Conservation (phyloP, 2,797 vertebrate species). For the Monodelphis domestica region DNA sequence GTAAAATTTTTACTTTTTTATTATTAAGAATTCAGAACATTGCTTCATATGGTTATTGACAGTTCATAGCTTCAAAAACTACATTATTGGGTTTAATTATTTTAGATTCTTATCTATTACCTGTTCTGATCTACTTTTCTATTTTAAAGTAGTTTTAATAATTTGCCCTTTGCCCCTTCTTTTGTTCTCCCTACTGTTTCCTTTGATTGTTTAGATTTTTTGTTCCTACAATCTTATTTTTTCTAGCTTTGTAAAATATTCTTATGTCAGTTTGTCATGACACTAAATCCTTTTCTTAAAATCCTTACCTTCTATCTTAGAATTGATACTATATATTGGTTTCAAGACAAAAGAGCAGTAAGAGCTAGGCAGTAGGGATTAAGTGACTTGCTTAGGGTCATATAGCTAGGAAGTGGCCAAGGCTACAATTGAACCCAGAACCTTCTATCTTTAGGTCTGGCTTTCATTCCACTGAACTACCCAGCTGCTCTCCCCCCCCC, state of each 20-base stretch:
- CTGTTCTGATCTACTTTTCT: not conserved
- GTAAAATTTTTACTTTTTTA: not conserved
- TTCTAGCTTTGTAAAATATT: not conserved
- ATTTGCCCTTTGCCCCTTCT: not conserved
- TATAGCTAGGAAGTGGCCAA: too few species aligned
- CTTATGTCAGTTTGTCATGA: not conserved
- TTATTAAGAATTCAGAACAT: not conserved
- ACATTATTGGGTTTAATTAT: not conserved
- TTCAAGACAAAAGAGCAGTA: too few species aligned
- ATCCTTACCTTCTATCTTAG: too few species aligned
- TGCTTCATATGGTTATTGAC: not conserved
- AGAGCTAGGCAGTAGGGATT: too few species aligned
- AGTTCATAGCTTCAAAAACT: not conserved
- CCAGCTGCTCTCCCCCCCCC: too few species aligned
- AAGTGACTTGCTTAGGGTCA: too few species aligned
- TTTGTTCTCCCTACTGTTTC: not conserved
- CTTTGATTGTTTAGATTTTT: not conserved
- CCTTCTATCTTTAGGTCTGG: too few species aligned
- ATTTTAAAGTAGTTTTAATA: not conserved
- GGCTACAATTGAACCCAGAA: too few species aligned
- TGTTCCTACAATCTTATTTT: not conserved
- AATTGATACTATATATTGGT: too few species aligned
- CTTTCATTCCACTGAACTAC: too few species aligned
- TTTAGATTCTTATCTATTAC: not conserved
- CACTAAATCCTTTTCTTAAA: not conserved